Conservation (phyloP, 2,113 vertebrate species). For the Pterocles orientalis region DNA sequence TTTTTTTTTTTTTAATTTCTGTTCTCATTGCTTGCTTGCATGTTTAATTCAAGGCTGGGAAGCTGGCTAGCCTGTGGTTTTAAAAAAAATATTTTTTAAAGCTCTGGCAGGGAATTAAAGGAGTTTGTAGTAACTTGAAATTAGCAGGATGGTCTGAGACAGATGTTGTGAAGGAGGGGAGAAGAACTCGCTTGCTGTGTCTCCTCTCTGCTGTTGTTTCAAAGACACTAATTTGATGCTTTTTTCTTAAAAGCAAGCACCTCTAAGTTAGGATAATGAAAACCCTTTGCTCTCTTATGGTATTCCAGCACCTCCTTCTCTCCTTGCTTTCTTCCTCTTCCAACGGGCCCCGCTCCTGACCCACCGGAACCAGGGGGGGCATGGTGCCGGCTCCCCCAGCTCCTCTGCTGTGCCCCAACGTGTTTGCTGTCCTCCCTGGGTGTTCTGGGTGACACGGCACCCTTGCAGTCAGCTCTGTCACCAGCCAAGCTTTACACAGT, state of each 20-base stretch:
- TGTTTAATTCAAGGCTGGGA: background rate
- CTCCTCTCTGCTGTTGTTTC: conserved; percentile 18
- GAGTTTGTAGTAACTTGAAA: conserved; percentile 26
- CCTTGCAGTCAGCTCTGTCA: background rate
- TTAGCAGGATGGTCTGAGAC: conserved; percentile 40
- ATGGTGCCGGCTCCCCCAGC: background rate
- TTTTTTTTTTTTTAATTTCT: background rate
- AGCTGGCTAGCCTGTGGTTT: conserved; percentile 50
- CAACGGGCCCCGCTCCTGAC: background rate
- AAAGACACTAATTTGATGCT: background rate
- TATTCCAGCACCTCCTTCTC: background rate
- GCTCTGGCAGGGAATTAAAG: conserved; percentile 52
- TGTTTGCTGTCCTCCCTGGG: background rate
- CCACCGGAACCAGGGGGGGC: fast-evolving
- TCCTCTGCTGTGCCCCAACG: no score
- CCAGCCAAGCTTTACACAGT: background rate
- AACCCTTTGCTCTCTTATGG: background rate
- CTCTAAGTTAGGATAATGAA: background rate
- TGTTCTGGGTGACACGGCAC: fast-evolving
- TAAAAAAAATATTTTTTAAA: background rate
- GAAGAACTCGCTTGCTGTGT: background rate
- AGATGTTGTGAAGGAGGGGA: conserved; percentile 10
- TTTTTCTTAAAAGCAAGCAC: background rate
- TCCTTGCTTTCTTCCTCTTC: background rate
- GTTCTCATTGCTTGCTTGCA: background rate